Percentiles rank a stretch among this genome's conserved stretches.
Conservation (phyloP, 2,797 vertebrate genomes). For the Coregonus ussuriensis region DNA sequence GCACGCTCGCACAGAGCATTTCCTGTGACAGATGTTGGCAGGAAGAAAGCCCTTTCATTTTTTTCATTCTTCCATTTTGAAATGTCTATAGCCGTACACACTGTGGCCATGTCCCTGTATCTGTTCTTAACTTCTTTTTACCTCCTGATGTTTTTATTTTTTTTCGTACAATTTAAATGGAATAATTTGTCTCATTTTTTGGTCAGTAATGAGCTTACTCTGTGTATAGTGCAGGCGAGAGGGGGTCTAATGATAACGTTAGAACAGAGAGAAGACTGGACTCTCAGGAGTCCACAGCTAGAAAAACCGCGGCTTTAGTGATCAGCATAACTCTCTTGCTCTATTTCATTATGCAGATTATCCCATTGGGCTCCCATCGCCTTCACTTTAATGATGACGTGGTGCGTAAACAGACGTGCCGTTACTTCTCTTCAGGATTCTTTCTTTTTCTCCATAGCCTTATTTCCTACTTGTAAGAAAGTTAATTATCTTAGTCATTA, state of each 20-base stretch:
- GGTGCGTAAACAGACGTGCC: conserved; percentile 65
- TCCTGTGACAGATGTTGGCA: conserved; percentile 80
- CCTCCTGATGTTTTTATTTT: conserved; percentile 53
- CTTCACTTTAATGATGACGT: conserved; percentile 78
- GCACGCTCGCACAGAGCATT: conserved; percentile 60
- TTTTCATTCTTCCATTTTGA: conserved; percentile 72
- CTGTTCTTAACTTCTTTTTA: conserved; percentile 38
- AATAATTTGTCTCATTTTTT: conserved; percentile 75
- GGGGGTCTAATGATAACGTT: conserved; percentile 77
- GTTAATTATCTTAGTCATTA: conserved; percentile 77
- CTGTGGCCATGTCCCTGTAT: conserved; percentile 71
- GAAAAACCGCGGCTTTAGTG: conserved; percentile 56
- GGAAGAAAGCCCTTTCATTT: conserved; percentile 71
- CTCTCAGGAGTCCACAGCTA: conserved; percentile 66
- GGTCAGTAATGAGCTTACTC: conserved; percentile 78
- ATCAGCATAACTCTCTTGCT: conserved; percentile 62
- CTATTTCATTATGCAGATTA: conserved; percentile 77
- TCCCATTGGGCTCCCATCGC: conserved; percentile 59
- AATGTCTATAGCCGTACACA: conserved; percentile 72
- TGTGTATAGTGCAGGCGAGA: conserved; percentile 70
- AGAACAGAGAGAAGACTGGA: conserved; percentile 62
- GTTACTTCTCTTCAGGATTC: conserved; percentile 36
- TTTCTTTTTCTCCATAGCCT: conserved; percentile 43
- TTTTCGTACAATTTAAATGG: conserved; percentile 69
- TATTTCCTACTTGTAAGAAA: conserved; percentile 64